Percentiles rank a stretch among this genome's conserved stretches.
phyloP scores from a whole-genome alignment of 2,797 vertebrate species.

The Sebastes iracundus region DNA sequence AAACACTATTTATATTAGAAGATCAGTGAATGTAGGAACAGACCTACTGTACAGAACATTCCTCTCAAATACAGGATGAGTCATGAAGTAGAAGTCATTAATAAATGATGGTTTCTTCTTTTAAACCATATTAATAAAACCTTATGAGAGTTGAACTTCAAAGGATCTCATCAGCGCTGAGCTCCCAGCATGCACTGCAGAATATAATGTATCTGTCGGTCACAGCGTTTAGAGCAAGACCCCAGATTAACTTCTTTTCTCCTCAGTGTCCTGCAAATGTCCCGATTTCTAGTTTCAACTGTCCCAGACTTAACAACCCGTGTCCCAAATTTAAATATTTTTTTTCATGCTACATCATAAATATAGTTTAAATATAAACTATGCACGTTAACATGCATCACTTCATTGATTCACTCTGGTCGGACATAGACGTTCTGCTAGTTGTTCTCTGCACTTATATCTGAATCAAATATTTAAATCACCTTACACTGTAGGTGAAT shows the following conservation, averaged over 20 bases:
- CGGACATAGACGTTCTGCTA: not conserved
- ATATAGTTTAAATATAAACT: not conserved
- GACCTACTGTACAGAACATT: not conserved
- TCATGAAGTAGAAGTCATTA: conserved; percentile 5
- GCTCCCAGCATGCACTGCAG: not conserved
- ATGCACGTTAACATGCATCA: not conserved
- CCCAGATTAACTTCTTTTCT: too few relatives aligned
- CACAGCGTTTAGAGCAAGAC: not conserved
- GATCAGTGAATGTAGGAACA: not conserved
- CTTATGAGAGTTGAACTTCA: not conserved
- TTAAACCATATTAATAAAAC: conserved; percentile 19
- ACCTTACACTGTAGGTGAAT: not conserved
- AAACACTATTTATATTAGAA: not conserved
- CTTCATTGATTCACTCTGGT: not conserved
- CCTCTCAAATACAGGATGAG: not conserved
- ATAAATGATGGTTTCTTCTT: conserved; percentile 36
- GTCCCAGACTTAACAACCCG: too few relatives aligned
- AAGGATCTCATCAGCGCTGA: not conserved
- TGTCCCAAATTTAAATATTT: too few relatives aligned
- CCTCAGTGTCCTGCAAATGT: too few relatives aligned
- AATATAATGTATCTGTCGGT: not conserved
- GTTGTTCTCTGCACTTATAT: not conserved
- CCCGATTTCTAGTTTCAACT: too few relatives aligned
- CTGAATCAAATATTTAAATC: not conserved
- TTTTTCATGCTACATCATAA: too few relatives aligned